phyloP scores from a whole-genome alignment of 2,888 invertebrate genomes.

The Mythimna vitellina region DNA sequence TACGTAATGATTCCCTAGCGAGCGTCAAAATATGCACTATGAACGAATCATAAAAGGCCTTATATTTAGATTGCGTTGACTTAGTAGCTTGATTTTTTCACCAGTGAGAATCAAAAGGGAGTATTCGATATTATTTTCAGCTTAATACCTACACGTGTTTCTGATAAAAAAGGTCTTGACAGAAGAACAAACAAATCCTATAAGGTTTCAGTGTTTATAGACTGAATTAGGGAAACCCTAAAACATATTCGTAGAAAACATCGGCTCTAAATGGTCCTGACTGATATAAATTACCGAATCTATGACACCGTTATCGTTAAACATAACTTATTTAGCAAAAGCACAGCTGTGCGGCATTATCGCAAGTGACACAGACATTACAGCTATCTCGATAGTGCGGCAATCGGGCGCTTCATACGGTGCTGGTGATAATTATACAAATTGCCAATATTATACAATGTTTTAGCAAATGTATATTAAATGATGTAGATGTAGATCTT shows the following conservation, averaged over 20 bases:
- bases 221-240: too few relatives aligned
- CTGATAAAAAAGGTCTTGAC: too few relatives aligned
- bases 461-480: neutral
- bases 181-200: too few relatives aligned
- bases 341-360: conserved; percentile 8
- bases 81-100: too few relatives aligned
- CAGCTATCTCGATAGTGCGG: conserved; percentile 38
- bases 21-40: too few relatives aligned
- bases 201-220: too few relatives aligned
- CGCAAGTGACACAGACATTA: conserved; percentile 33
- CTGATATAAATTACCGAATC: conserved; percentile 8
- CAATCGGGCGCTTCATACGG: conserved; percentile 9
- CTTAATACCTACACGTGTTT: too few relatives aligned
- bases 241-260: neutral
- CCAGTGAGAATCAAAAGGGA: too few relatives aligned
- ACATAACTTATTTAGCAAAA: conserved; percentile 7
- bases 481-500: neutral
- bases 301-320: neutral
- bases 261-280: neutral
- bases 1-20: too few relatives aligned
- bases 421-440: conserved; percentile 13
- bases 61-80: too few relatives aligned
- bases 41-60: too few relatives aligned
- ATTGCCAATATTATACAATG: conserved; percentile 7
- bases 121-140: too few relatives aligned